Percentiles rank a stretch among this genome's conserved stretches.
These are phyloP conservation scores for Zaprionus kolodkinae DNA, from an alignment of 1,140 invertebrate species.

Conservation along the genomic window DNA sequence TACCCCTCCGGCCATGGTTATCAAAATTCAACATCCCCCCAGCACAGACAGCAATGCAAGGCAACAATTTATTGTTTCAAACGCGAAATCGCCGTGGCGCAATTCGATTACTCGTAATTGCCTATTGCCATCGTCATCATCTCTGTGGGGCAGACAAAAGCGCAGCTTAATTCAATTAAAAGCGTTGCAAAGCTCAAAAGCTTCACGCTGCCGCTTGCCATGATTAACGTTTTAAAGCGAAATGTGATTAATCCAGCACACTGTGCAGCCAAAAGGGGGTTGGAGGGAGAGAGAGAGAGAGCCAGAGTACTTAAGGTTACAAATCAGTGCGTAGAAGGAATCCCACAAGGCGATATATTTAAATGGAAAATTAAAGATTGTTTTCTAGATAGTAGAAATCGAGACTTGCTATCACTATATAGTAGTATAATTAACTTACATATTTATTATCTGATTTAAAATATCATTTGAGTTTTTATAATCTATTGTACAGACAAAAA, in stretches of 20 bases:
- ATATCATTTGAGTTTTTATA: too few relatives aligned
- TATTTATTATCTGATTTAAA: too few relatives aligned
- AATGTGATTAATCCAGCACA: slow-evolving; percentile 63
- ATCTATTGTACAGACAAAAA: too few relatives aligned
- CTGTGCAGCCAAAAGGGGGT: not conserved
- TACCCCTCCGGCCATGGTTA: not conserved
- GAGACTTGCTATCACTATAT: too few relatives aligned
- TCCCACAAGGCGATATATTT: too few relatives aligned
- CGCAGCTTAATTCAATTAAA: slow-evolving; percentile 75
- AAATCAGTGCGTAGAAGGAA: not conserved
- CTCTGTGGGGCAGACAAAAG: slow-evolving; percentile 54
- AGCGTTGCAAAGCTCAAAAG: slow-evolving; percentile 66
- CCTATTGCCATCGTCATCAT: slow-evolving; percentile 69
- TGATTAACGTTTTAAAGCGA: slow-evolving; percentile 66
- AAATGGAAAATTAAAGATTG: too few relatives aligned
- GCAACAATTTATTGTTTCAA: slow-evolving; percentile 76
- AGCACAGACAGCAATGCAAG: slow-evolving; percentile 7
- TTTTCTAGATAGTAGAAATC: too few relatives aligned
- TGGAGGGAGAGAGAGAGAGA: not conserved
- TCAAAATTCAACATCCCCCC: slow-evolving; percentile 29
- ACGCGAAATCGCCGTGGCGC: slow-evolving; percentile 63
- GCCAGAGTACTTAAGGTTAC: not conserved
- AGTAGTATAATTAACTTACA: too few relatives aligned
- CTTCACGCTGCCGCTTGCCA: slow-evolving; percentile 27
- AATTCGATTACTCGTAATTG: slow-evolving; percentile 79